phyloP scores from a whole-genome alignment of 2,888 invertebrate genomes.

The Eustalomyia histrio region DNA sequence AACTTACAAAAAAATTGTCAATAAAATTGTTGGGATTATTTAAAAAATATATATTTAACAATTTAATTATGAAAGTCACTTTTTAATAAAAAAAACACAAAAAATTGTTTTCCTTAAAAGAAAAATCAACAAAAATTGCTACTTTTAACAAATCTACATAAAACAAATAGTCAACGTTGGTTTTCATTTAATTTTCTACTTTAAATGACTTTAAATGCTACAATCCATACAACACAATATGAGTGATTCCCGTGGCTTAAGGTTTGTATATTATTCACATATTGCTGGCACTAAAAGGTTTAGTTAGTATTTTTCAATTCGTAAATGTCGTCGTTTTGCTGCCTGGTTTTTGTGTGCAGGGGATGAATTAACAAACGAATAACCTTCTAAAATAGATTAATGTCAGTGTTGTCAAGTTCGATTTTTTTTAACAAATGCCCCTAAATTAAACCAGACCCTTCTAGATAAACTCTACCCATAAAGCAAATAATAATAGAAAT shows the following conservation, averaged over 20 bases:
- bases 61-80: conserved; percentile 7
- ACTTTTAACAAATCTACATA: not conserved
- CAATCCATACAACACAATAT: not conserved
- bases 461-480: too few relatives aligned
- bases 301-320: not conserved
- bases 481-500: too few relatives aligned
- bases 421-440: too few relatives aligned
- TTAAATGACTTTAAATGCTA: not conserved
- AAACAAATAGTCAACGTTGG: conserved; percentile 3
- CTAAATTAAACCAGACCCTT: too few relatives aligned
- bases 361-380: conserved; percentile 47
- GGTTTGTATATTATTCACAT: not conserved
- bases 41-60: not conserved
- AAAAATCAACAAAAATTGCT: not conserved
- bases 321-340: conserved; percentile 22
- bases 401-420: too few relatives aligned
- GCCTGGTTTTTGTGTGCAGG: conserved; percentile 55
- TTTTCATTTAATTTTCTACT: not conserved
- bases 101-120: not conserved
- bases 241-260: not conserved
- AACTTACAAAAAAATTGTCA: too few relatives aligned
- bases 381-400: conserved; percentile 54
- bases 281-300: conserved; percentile 11
- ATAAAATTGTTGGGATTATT: too few relatives aligned
- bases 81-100: not conserved